Base-by-base conservation (phyloP, 1,140 invertebrate species). In the Drosophila equinoxialis region DNA sequence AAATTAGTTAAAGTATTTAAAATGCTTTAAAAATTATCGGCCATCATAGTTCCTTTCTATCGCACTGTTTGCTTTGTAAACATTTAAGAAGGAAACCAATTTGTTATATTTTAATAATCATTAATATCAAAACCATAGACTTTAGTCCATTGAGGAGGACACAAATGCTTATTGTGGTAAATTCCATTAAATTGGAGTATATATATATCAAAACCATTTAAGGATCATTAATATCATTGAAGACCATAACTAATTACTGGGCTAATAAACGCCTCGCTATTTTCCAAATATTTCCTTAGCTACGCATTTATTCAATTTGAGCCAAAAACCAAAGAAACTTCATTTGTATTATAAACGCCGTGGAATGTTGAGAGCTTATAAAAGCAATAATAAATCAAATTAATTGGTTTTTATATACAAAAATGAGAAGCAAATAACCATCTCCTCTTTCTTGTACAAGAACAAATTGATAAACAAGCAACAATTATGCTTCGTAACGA, bases 331-430 rank as follows among this genome's bases (percentile, higher is more conserved):
- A 59, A 73, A 65, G 58, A 17, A 59, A 45, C 71, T 26, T 58
- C 3, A 6, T 17, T 55, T 41, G 33, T n/a, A 51, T 70, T 55
- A 71, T 61, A 74, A 17, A 77, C 41, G 8, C 59, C 26, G 6
- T 41, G 55, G 54, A 74, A 74, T 77, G 73, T 37, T 20, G 20
- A 26, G 20, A 58, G 58, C 55, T 48, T 37, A 59, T 72, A 37
- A 68, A 71, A 70, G 63, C 60, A 63, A 57, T 75, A 77, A 87
- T 86, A 86, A 86, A 86, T 86, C 83, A 86, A 79, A 71, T 77
- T 86, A 87, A 86, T 87, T 87, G 76, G 71, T 69, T 64, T 23
- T 42, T 30, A 59, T 17, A 65, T n/a, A 65, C 65, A 39, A 63
- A 65, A 48, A 55, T 54, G 13, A 26, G 30, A 33, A 13, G 5